Conservation (phyloP, 2,113 vertebrate species). For the Micronisus gabar region DNA sequence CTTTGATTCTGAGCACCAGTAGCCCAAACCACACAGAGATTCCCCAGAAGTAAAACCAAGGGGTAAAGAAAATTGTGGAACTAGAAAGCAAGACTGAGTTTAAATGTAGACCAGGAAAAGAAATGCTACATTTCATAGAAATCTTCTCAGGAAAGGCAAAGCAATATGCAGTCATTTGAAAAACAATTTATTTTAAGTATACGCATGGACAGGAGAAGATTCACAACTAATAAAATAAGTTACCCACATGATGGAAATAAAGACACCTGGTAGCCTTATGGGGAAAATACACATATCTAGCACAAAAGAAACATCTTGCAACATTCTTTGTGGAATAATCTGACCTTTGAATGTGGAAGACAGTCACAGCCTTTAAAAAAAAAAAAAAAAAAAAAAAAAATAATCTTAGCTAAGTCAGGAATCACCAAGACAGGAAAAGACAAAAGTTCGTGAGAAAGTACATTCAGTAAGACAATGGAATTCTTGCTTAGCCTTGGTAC, state of each 20-base stretch:
- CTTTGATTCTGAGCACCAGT: not conserved
- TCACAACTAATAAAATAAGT: not conserved
- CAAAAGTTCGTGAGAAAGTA: not conserved
- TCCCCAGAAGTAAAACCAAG: not conserved
- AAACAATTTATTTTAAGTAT: not conserved
- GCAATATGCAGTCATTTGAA: not conserved
- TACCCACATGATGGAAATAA: not conserved
- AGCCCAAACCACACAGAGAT: not conserved
- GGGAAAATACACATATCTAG: not conserved
- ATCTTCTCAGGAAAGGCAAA: not conserved
- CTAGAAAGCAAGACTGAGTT: not conserved
- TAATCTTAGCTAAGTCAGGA: not conserved
- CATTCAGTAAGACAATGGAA: not conserved
- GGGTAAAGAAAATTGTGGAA: not conserved
- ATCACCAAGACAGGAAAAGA: not conserved
- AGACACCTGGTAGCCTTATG: not conserved
- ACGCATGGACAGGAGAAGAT: not conserved
- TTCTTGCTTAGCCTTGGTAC: not conserved
- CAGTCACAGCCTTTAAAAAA: not conserved
- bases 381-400: no score
- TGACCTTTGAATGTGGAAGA: not conserved
- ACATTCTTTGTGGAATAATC: not conserved
- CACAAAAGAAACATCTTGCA: not conserved
- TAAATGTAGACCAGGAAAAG: not conserved
- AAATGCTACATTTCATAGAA: not conserved